A percentile compares a stretch with the other conserved stretches of the same genome.
Conservation (phyloP, 2,113 vertebrate genomes). For the Ondatra zibethicus region DNA sequence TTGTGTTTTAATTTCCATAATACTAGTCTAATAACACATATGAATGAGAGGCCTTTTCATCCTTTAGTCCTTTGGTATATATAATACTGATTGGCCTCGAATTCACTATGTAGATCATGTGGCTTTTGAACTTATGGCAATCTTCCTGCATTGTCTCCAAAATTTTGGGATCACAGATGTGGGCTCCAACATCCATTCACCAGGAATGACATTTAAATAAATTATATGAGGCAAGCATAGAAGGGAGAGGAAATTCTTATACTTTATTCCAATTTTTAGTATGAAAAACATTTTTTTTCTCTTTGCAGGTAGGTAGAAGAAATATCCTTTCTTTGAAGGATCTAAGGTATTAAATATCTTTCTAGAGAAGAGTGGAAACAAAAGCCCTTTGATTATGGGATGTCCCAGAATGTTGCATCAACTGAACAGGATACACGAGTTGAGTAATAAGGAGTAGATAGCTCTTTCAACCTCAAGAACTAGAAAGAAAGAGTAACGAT, state of each 20-base stretch:
- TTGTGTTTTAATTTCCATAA: not conserved
- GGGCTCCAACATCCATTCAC: not conserved
- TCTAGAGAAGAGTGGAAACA: not conserved
- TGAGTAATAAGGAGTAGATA: not conserved
- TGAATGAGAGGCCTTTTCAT: not conserved
- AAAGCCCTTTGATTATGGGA: not conserved
- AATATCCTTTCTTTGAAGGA: not conserved
- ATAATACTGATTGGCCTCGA: not conserved
- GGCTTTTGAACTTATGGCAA: not conserved
- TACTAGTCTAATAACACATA: not conserved
- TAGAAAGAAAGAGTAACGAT: not conserved
- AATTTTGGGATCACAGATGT: not conserved
- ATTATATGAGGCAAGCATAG: not conserved
- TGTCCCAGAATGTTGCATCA: not conserved
- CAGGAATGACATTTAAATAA: not conserved
- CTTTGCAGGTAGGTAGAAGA: not conserved
- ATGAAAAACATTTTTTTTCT: not conserved
- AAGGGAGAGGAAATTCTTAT: not conserved
- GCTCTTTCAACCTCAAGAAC: not conserved
- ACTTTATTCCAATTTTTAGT: not conserved
- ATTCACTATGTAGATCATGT: not conserved
- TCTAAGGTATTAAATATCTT: not conserved
- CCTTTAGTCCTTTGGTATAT: not conserved
- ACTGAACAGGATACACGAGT: not conserved
- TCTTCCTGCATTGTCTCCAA: not conserved